Conservation (phyloP, 2,888 invertebrate species). For the Phengaris alcon region DNA sequence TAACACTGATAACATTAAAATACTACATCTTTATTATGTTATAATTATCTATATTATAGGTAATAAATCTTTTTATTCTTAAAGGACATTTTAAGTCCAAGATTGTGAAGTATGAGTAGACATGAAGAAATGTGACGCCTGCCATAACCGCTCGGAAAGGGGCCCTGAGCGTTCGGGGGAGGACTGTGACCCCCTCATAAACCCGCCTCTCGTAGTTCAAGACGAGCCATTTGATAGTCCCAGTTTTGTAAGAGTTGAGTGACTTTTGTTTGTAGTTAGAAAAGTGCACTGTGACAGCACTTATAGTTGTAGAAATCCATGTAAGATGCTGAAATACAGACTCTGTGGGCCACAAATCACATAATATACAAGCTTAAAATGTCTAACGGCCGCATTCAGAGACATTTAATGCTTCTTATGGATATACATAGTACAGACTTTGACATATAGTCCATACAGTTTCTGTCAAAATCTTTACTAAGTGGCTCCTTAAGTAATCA, state of each 20-base stretch:
- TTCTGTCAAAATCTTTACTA: too few relatives aligned
- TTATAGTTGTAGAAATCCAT: conserved; percentile 16
- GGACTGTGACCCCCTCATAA: conserved; percentile 65
- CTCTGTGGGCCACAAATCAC: not conserved
- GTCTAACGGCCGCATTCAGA: too few relatives aligned
- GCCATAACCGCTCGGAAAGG: conserved; percentile 63
- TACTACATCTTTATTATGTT: too few relatives aligned
- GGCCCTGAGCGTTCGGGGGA: conserved; percentile 50
- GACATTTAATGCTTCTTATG: too few relatives aligned
- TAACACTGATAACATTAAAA: not conserved
- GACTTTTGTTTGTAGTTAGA: conserved; percentile 45
- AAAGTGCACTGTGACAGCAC: conserved; percentile 45
- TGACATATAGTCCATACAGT: too few relatives aligned
- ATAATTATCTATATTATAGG: too few relatives aligned
- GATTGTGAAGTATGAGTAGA: conserved; percentile 74
- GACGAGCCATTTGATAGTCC: conserved; percentile 63
- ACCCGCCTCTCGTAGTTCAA: conserved; percentile 57
- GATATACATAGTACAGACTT: too few relatives aligned
- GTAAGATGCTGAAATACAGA: not conserved
- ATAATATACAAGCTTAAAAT: too few relatives aligned
- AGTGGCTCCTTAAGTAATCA: too few relatives aligned
- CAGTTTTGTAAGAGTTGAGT: conserved; percentile 61
- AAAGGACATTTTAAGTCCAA: conserved; percentile 61
- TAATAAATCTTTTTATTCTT: conserved; percentile 34
- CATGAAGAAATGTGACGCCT: conserved; percentile 72